These are phyloP conservation scores for Heliangelus exortis DNA, from an alignment of 2,797 vertebrate species.

Conservation along the genomic window DNA sequence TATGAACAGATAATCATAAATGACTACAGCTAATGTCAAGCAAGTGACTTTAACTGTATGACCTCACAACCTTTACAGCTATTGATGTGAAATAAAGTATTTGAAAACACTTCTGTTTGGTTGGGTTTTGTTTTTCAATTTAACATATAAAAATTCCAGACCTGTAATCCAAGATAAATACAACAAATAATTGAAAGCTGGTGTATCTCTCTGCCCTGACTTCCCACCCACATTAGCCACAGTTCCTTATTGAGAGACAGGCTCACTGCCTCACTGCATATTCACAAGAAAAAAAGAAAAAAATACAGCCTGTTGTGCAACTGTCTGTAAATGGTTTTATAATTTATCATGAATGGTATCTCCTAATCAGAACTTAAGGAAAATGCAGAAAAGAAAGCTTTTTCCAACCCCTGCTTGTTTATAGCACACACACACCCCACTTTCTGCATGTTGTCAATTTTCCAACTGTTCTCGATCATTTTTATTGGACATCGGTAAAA, in stretches of 20 bases:
- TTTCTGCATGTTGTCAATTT: neutral
- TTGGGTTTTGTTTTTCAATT: neutral
- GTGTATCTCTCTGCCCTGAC: neutral
- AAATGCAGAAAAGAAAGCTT: neutral
- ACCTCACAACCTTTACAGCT: neutral
- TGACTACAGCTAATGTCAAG: neutral
- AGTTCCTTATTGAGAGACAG: neutral
- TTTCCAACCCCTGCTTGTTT: neutral
- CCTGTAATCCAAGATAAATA: neutral
- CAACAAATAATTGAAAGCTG: neutral
- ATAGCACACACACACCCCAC: neutral
- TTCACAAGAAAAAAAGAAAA: neutral
- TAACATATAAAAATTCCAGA: neutral
- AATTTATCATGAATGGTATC: neutral
- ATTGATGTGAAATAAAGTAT: neutral
- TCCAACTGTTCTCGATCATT: neutral
- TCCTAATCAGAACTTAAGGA: neutral
- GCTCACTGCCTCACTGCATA: neutral
- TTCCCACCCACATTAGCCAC: neutral
- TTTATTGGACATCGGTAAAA: neutral
- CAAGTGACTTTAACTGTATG: neutral
- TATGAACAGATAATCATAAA: neutral
- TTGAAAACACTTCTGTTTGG: neutral
- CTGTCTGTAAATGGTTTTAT: neutral
- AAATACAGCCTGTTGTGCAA: neutral